These are phyloP conservation scores for Embiotoca jacksoni DNA, from an alignment of 2,113 vertebrate species.

Conservation along the genomic window DNA sequence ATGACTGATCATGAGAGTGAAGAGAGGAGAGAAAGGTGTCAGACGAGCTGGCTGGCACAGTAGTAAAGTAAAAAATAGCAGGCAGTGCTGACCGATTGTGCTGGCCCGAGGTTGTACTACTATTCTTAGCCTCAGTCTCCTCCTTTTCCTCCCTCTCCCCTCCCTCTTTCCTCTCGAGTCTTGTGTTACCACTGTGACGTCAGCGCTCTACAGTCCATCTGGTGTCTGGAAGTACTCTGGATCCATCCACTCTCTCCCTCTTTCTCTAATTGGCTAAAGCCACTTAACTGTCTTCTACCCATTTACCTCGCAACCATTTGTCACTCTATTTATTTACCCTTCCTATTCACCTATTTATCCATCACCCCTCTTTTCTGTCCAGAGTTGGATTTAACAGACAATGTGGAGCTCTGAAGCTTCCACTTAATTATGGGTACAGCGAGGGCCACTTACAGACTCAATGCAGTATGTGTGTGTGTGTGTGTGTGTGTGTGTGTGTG, in stretches of 20 bases:
- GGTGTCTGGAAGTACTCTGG: conserved; percentile 60
- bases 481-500: conserved; percentile 3
- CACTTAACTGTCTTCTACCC: conserved; percentile 36
- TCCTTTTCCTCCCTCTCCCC: conserved; percentile 51
- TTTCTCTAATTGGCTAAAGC: conserved; percentile 51
- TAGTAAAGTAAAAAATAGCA: conserved; percentile 72
- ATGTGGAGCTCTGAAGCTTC: conserved; percentile 11
- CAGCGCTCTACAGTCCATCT: conserved; percentile 56
- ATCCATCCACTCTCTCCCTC: conserved; percentile 23
- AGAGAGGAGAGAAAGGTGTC: conserved; percentile 42
- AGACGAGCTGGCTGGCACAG: conserved; percentile 52
- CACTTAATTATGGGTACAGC: conserved; percentile 30
- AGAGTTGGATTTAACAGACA: conserved; percentile 16
- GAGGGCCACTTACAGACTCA: conserved; percentile 34
- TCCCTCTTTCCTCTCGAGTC: conserved; percentile 37
- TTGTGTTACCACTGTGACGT: conserved; percentile 58
- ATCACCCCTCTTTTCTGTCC: conserved; percentile 25
- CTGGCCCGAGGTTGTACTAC: conserved; percentile 67
- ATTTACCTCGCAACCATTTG: conserved; percentile 20
- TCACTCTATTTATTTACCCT: conserved; percentile 47
- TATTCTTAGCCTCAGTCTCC: conserved; percentile 74
- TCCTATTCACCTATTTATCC: conserved; percentile 37
- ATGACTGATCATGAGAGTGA: neutral
- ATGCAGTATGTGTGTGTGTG: neutral
- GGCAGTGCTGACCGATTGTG: conserved; percentile 51